phyloP scores from a whole-genome alignment of 2,797 vertebrate genomes.

The Ceyx erithaca region DNA sequence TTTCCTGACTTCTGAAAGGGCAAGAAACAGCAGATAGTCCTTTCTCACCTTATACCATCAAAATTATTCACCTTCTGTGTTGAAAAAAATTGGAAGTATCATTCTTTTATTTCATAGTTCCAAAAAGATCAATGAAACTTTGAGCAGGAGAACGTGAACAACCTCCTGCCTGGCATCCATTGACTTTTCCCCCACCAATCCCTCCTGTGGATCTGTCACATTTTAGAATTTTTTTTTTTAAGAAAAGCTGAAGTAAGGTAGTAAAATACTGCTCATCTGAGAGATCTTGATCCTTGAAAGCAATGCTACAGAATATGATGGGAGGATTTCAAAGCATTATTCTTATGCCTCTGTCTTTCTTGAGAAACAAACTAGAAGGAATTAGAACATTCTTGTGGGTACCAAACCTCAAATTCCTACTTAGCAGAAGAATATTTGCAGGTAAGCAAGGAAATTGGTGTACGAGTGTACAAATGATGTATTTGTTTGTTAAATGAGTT shows the following conservation, averaged over 20 bases:
- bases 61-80: conserved; percentile 7
- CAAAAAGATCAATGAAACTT: conserved; percentile 35
- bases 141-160: conserved; percentile 24
- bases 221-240: background rate
- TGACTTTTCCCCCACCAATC: background rate
- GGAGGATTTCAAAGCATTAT: background rate
- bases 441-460: background rate
- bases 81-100: conserved; percentile 19
- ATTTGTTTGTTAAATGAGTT: background rate
- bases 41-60: conserved; percentile 15
- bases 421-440: background rate
- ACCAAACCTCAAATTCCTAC: background rate
- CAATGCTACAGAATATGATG: background rate
- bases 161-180: background rate
- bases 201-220: background rate
- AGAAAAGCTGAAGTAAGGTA: background rate
- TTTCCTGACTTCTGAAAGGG: background rate
- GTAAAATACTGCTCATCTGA: background rate
- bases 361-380: background rate
- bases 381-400: background rate
- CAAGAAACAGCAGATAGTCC: background rate
- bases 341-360: background rate
- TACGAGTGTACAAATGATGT: background rate
- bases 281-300: background rate
- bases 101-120: conserved; percentile 19